Evolutionary conservation across 2,888 invertebrate genomes (phyloP).

Genomic region (Drosophila neotestacea): DNA sequence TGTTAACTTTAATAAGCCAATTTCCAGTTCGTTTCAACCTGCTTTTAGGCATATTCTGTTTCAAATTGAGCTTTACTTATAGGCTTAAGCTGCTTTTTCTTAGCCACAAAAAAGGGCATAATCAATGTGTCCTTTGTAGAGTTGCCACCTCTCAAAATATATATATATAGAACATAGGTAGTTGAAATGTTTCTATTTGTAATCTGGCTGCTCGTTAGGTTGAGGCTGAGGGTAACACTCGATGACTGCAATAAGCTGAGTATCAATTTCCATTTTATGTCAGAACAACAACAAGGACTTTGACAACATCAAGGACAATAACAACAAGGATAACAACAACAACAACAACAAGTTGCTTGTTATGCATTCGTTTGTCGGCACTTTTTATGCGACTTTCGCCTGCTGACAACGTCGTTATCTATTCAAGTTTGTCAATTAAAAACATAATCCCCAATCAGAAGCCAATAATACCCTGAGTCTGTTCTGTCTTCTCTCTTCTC

Average conservation of each 20-base stretch:
- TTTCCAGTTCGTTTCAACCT: not conserved
- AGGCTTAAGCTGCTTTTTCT: not conserved
- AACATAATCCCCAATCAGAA: slow-evolving; percentile 81
- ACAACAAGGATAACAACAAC: slow-evolving; percentile 22
- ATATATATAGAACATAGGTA: slow-evolving; percentile 11
- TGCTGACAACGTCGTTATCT: slow-evolving; percentile 80
- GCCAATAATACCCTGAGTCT: slow-evolving; percentile 72
- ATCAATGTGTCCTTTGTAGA: slow-evolving; percentile 14
- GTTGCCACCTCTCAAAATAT: slow-evolving; percentile 7
- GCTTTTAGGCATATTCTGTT: not conserved
- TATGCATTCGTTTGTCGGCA: slow-evolving; percentile 77
- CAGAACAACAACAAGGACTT: slow-evolving; percentile 17
- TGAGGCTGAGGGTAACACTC: not conserved
- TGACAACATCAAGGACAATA: slow-evolving; percentile 4
- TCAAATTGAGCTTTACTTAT: not conserved
- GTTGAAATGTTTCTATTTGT: slow-evolving; percentile 22
- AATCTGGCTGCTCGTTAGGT: slow-evolving; percentile 35
- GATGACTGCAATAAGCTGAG: slow-evolving; percentile 44
- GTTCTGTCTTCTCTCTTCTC: not conserved
- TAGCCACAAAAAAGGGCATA: slow-evolving; percentile 6
- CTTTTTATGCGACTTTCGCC: slow-evolving; percentile 70
- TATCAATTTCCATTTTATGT: slow-evolving; percentile 60
- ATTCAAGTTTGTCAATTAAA: slow-evolving; percentile 81
- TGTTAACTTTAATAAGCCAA: not conserved
- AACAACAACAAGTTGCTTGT: slow-evolving; percentile 50